phyloP scores from a whole-genome alignment of 1,140 invertebrate species.

The Leptinotarsa defecta region DNA sequence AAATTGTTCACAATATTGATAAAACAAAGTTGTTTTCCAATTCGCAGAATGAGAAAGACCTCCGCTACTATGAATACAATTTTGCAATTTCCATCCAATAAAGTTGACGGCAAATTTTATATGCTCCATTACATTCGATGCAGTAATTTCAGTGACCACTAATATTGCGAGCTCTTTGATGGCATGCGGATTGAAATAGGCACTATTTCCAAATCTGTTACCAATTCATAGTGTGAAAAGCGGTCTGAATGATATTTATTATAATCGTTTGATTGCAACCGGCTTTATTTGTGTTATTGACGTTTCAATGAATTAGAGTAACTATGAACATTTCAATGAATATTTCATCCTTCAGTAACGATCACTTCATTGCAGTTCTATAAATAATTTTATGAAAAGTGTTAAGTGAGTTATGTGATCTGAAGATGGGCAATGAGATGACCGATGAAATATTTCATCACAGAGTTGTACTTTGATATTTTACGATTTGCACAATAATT shows the following conservation, averaged over 20 bases:
- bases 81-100: neutral
- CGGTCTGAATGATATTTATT: neutral
- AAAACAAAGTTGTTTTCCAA: too few relatives aligned
- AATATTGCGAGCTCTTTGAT: neutral
- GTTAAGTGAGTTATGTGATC: too few relatives aligned
- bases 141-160: neutral
- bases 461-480: too few relatives aligned
- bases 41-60: too few relatives aligned
- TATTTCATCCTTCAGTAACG: neutral
- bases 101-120: neutral
- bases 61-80: too few relatives aligned
- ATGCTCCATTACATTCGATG: neutral
- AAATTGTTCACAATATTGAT: too few relatives aligned
- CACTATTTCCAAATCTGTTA: conserved; percentile 3
- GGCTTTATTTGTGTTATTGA: neutral
- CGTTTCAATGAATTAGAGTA: neutral
- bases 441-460: too few relatives aligned
- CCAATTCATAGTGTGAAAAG: neutral
- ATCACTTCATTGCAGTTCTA: too few relatives aligned
- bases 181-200: neutral
- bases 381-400: too few relatives aligned
- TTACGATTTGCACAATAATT: too few relatives aligned
- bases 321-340: neutral
- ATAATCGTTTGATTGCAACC: neutral
- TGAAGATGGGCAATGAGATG: too few relatives aligned